phyloP scores from a whole-genome alignment of 2,113 vertebrate species.

The Sorex fumeus region DNA sequence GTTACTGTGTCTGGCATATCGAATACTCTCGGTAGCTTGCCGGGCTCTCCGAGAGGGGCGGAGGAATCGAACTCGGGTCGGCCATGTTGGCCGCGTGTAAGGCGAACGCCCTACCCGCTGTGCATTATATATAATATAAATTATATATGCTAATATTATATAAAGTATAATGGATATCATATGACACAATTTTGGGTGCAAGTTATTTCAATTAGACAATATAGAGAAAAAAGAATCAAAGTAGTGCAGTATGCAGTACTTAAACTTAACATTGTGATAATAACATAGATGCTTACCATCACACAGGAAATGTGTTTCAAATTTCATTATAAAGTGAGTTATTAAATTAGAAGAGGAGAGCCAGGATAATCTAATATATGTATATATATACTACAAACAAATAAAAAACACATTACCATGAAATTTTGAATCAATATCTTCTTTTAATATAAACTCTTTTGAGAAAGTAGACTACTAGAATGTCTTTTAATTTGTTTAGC shows the following conservation, averaged over 20 bases:
- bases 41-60: no score
- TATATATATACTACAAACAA: background rate
- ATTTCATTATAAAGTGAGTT: background rate
- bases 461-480: background rate
- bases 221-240: background rate
- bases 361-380: background rate
- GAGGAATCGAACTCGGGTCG: no score
- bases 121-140: background rate
- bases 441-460: slow-evolving; percentile 1
- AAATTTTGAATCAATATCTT: background rate
- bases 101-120: no score
- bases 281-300: background rate
- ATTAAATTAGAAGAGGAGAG: background rate
- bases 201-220: background rate
- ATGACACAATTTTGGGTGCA: background rate
- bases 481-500: slow-evolving; percentile 2
- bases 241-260: background rate
- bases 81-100: no score
- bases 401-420: background rate
- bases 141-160: no score
- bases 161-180: background rate
- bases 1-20: no score
- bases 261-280: background rate
- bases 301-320: background rate
- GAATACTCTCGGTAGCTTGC: no score